Evolutionary conservation across 2,113 vertebrate species (phyloP).

Genomic region (Halichoerus grypus): DNA sequence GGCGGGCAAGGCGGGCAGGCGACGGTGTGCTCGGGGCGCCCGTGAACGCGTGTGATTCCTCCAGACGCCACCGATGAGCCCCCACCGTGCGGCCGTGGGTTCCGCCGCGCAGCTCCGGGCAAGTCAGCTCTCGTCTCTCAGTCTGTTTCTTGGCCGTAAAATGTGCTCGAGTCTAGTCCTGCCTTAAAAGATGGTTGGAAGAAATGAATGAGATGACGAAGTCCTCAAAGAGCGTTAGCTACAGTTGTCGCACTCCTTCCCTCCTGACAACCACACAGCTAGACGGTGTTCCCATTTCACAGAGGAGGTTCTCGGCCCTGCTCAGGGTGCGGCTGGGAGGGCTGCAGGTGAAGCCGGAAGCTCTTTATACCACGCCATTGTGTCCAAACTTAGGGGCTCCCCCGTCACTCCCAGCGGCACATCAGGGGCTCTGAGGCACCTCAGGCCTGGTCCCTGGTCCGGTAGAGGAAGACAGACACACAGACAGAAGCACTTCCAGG

Average conservation of each 20-base stretch:
- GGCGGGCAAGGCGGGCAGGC: background rate
- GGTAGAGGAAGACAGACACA: background rate
- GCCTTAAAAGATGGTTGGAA: background rate
- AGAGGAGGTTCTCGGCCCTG: background rate
- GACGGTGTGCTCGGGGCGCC: fast-evolving
- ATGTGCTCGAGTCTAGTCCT: background rate
- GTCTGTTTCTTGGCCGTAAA: background rate
- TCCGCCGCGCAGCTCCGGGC: background rate
- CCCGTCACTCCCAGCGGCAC: no score
- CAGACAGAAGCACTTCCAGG: background rate
- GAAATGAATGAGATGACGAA: background rate
- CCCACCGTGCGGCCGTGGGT: fast-evolving
- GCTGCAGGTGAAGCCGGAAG: fast-evolving
- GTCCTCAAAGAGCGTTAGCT: background rate
- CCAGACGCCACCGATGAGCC: fast-evolving
- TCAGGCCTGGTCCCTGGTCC: background rate
- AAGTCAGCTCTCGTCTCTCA: background rate
- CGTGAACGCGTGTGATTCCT: background rate
- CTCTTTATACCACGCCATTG: background rate
- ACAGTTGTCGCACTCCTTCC: fast-evolving
- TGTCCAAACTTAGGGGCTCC: background rate
- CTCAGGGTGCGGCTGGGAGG: background rate
- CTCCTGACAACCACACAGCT: no score
- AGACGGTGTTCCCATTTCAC: background rate
- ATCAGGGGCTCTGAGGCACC: background rate